phyloP scores from a whole-genome alignment of 2,797 vertebrate genomes.

The Chromobotia macracanthus region DNA sequence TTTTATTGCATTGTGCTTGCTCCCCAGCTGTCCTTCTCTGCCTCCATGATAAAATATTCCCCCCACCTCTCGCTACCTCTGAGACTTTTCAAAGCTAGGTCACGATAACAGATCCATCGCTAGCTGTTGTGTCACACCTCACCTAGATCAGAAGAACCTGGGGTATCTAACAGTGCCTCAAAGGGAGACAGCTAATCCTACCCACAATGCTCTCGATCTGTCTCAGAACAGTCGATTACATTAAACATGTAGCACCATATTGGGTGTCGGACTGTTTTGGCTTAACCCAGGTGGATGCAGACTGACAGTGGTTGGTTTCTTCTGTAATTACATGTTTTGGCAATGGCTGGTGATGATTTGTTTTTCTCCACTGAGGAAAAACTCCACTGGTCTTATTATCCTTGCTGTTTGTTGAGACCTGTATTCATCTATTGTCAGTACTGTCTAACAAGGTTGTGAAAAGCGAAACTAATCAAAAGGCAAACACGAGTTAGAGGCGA shows the following conservation, averaged over 20 bases:
- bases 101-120: slow-evolving; percentile 51
- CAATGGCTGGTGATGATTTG: slow-evolving; percentile 40
- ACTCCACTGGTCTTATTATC: too few species aligned
- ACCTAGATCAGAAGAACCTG: slow-evolving; percentile 38
- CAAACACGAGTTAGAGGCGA: not conserved
- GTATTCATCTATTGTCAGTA: slow-evolving; percentile 29
- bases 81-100: slow-evolving; percentile 50
- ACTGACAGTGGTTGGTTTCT: slow-evolving; percentile 51
- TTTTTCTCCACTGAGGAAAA: too few species aligned
- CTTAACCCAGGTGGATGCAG: slow-evolving; percentile 57
- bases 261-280: slow-evolving; percentile 55
- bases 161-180: not conserved
- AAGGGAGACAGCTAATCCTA: slow-evolving; percentile 42
- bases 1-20: slow-evolving; percentile 46
- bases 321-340: slow-evolving; percentile 52
- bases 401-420: slow-evolving; percentile 25
- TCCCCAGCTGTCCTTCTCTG: not conserved
- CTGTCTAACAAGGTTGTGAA: slow-evolving; percentile 4
- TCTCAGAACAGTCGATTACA: slow-evolving; percentile 32
- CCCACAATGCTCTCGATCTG: not conserved
- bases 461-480: slow-evolving; percentile 28
- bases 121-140: slow-evolving; percentile 39
- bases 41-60: slow-evolving; percentile 30
- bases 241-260: slow-evolving; percentile 58
- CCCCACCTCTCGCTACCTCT: slow-evolving; percentile 28